Percentiles rank a stretch among this genome's conserved stretches.
Evolutionary conservation across 2,797 vertebrate genomes (phyloP).

Genomic region (Margarornis squamiger): DNA sequence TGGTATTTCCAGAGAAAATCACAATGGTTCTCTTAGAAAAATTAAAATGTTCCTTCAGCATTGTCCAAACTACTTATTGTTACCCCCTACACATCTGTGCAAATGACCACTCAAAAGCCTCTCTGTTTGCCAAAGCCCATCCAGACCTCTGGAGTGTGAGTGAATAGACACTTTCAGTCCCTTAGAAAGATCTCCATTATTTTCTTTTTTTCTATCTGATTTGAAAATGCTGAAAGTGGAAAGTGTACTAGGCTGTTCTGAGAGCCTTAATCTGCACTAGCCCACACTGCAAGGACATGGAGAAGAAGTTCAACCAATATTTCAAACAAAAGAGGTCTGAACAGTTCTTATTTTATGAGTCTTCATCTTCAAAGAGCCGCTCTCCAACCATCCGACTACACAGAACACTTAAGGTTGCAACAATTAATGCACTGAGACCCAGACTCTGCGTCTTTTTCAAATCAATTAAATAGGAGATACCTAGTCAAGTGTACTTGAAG

Average conservation of each 20-base stretch:
- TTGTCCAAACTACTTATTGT: not conserved
- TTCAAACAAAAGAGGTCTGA: not conserved
- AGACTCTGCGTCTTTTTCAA: not conserved
- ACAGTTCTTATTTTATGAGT: not conserved
- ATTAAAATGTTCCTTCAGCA: not conserved
- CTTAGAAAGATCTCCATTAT: not conserved
- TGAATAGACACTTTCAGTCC: not conserved
- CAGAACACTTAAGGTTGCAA: not conserved
- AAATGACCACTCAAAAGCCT: not conserved
- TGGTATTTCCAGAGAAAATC: not conserved
- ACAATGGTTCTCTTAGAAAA: not conserved
- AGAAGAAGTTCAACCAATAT: not conserved
- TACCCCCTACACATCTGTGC: not conserved
- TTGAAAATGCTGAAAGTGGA: not conserved
- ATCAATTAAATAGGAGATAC: not conserved
- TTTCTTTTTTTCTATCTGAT: not conserved
- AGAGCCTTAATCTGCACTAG: not conserved
- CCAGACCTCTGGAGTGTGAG: not conserved
- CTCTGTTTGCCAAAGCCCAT: not conserved
- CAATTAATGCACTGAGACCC: not conserved
- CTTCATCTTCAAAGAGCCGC: not conserved
- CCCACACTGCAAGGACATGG: fast-evolving
- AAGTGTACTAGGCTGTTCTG: not conserved
- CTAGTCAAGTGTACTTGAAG: not conserved
- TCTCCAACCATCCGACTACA: not conserved